phyloP scores from a whole-genome alignment of 1,140 invertebrate species.

The Bombus sylvicola region DNA sequence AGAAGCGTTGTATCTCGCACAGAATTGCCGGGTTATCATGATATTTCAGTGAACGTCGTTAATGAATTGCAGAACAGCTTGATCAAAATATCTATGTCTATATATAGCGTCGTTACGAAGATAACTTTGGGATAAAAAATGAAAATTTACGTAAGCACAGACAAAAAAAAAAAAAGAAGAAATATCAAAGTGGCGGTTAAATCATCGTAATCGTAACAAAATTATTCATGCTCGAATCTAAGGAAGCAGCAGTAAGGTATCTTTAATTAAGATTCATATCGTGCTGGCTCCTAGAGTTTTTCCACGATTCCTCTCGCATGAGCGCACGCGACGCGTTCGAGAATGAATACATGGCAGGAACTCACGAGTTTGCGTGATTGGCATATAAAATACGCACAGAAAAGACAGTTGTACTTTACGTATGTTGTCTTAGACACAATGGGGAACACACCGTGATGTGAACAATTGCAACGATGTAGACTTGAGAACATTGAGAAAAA shows the following conservation, averaged over 20 bases:
- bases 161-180: no score
- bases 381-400: constrained; percentile 52
- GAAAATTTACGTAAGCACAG: neutral
- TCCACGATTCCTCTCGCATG: constrained; percentile 40
- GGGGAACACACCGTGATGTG: neutral
- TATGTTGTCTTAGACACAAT: neutral
- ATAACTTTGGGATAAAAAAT: neutral
- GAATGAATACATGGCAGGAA: constrained; percentile 46
- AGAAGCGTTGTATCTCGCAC: neutral
- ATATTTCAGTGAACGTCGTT: neutral
- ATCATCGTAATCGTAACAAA: constrained; percentile 9
- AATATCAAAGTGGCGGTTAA: neutral
- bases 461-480: neutral
- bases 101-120: neutral
- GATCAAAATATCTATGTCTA: neutral
- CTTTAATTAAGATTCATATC: constrained; percentile 48
- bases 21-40: neutral
- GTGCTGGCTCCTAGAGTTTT: constrained; percentile 38
- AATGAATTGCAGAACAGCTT: no score
- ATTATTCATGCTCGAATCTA: neutral
- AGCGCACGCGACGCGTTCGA: constrained; percentile 49
- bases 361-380: constrained; percentile 36
- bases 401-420: constrained; percentile 4
- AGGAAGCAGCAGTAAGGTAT: constrained; percentile 23
- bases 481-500: neutral